These are phyloP conservation scores for Tachina lurida DNA, from an alignment of 2,888 invertebrate species.

Conservation along the genomic window DNA sequence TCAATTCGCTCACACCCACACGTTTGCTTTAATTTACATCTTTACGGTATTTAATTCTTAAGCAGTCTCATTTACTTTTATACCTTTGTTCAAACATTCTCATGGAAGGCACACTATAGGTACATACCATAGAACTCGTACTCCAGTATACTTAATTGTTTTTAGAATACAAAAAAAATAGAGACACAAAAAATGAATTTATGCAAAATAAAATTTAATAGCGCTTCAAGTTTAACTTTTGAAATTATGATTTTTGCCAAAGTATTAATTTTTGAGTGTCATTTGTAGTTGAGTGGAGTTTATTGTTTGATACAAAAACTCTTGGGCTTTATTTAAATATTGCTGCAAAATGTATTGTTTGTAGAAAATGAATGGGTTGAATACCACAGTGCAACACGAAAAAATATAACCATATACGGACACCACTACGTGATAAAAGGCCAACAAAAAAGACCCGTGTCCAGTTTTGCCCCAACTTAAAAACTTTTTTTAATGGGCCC, in stretches of 20 bases:
- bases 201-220: constrained; percentile 57
- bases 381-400: too few species aligned
- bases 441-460: too few species aligned
- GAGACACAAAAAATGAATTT: constrained; percentile 8
- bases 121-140: neutral
- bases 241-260: constrained; percentile 40
- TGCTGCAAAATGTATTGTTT: too few species aligned
- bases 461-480: too few species aligned
- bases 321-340: neutral
- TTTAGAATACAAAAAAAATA: constrained; percentile 5
- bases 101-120: neutral
- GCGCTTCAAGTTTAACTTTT: constrained; percentile 52
- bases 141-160: constrained; percentile 18
- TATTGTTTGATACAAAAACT: neutral
- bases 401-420: too few species aligned
- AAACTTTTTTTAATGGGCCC: too few species aligned
- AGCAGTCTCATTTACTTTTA: constrained; percentile 34
- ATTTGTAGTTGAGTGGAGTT: neutral
- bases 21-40: constrained; percentile 55
- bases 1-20: constrained; percentile 18
- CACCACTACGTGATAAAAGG: too few species aligned
- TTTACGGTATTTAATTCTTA: constrained; percentile 57
- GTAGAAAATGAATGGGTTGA: too few species aligned
- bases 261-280: constrained; percentile 49
- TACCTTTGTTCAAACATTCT: constrained; percentile 21